Percentiles rank a stretch among this genome's conserved stretches.
Conservation (phyloP, 2,888 invertebrate genomes). For the Criorhina ranunculi region DNA sequence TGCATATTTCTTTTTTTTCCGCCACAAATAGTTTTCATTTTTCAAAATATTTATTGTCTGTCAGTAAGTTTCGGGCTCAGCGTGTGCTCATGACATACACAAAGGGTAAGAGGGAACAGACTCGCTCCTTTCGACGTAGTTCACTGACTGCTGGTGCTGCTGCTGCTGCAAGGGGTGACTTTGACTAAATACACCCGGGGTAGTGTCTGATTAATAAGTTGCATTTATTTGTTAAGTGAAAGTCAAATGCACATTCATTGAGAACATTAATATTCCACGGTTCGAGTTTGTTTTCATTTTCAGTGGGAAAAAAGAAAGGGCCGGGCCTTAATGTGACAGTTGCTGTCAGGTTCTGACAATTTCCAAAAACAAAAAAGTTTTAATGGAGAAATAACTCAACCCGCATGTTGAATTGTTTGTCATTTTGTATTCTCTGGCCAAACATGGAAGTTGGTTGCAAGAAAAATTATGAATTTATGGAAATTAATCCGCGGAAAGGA, state of each 20-base stretch:
- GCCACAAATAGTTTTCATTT: constrained; percentile 71
- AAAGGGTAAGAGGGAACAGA: constrained; percentile 40
- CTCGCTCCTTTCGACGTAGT: constrained; percentile 21
- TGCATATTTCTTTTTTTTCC: constrained; percentile 28
- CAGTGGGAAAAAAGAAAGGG: constrained; percentile 46
- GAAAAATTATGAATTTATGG: constrained; percentile 68
- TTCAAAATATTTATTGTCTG: constrained; percentile 76
- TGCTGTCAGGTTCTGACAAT: constrained; percentile 60
- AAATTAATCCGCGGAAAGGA: constrained; percentile 58
- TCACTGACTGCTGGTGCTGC: constrained; percentile 5
- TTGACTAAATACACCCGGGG: constrained; percentile 15
- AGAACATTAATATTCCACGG: constrained; percentile 73
- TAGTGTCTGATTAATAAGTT: constrained; percentile 73
- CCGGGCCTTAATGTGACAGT: constrained; percentile 56
- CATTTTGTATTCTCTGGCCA: constrained; percentile 44
- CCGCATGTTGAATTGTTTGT: constrained; percentile 59
- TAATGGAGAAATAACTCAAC: constrained; percentile 59
- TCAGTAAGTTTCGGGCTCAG: constrained; percentile 65
- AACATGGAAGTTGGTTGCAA: constrained; percentile 24
- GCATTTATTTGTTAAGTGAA: constrained; percentile 72
- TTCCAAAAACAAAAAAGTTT: constrained; percentile 43
- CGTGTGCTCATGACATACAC: constrained; percentile 27
- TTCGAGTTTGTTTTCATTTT: constrained; percentile 33
- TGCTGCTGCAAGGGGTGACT: constrained; percentile 22
- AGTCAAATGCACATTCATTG: constrained; percentile 76